A percentile compares a stretch with the other conserved stretches of the same genome.
Conservation (phyloP, 2,797 vertebrate species). For the Leuciscus waleckii region DNA sequence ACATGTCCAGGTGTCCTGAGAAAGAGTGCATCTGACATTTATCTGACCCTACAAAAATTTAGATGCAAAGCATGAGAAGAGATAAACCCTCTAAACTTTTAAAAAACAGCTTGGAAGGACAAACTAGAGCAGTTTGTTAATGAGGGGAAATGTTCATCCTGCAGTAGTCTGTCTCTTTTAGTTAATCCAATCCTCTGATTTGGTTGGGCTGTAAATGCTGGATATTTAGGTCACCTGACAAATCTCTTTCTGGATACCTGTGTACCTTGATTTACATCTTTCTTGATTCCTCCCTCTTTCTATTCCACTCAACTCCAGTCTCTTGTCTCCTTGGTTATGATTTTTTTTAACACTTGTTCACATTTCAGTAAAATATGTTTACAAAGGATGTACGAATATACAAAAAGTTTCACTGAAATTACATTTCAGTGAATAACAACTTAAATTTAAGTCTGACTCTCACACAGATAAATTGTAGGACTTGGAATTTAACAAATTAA, state of each 20-base stretch:
- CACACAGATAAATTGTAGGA: background rate
- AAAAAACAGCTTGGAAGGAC: slow-evolving; percentile 22
- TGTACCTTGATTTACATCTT: slow-evolving; percentile 22
- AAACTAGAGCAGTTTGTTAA: slow-evolving; percentile 20
- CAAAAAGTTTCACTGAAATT: background rate
- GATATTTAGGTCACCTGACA: slow-evolving; percentile 66
- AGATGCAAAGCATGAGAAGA: background rate
- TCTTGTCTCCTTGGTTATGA: background rate
- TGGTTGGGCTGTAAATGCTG: slow-evolving; percentile 49
- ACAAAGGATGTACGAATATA: background rate
- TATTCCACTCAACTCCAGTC: background rate
- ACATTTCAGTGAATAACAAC: background rate
- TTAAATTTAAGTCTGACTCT: background rate
- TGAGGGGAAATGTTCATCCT: slow-evolving; percentile 14
- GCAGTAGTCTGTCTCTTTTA: slow-evolving; percentile 26
- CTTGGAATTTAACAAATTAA: background rate
- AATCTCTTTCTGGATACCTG: slow-evolving; percentile 62
- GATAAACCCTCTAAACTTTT: background rate
- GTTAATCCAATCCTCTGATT: slow-evolving; percentile 60
- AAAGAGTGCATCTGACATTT: background rate
- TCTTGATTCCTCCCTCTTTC: background rate
- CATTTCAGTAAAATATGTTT: background rate
- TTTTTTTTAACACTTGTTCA: background rate
- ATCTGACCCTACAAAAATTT: background rate
- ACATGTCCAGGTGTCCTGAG: background rate